Evolutionary conservation across 2,113 vertebrate genomes (phyloP).

Genomic region (Daubentonia madagascariensis): DNA sequence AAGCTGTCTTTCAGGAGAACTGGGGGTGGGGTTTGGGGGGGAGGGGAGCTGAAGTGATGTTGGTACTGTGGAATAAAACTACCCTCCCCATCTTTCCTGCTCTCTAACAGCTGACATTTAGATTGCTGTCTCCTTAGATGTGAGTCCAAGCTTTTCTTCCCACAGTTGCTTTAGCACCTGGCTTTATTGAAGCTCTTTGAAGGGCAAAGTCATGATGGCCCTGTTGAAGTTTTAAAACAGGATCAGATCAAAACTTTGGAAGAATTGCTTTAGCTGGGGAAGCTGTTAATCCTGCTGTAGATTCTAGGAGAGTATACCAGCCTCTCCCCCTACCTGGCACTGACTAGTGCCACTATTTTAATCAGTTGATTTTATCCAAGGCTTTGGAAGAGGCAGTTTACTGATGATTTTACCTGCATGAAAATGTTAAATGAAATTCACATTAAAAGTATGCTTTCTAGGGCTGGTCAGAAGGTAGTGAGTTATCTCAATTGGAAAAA

Average conservation of each 20-base stretch:
- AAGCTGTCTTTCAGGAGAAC: conserved; percentile 40
- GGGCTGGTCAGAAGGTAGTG: no score
- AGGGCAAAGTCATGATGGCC: not conserved
- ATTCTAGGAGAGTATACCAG: not conserved
- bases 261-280: not conserved
- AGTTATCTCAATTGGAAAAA: no score
- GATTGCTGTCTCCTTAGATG: not conserved
- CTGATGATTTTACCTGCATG: not conserved
- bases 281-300: not conserved
- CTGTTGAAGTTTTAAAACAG: conserved; percentile 33
- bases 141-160: not conserved
- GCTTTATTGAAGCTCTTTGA: not conserved
- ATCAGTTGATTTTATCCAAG: not conserved
- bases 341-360: not conserved
- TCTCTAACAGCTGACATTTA: not conserved
- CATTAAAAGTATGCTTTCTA: not conserved
- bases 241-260: not conserved
- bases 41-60: not conserved
- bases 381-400: not conserved
- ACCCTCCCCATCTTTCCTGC: rapidly evolving
- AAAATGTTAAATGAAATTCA: not conserved
- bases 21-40: no score
- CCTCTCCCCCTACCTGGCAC: not conserved
- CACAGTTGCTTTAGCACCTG: not conserved
- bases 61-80: not conserved